A percentile compares a stretch with the other conserved stretches of the same genome.
These are phyloP conservation scores for Procambarus clarkii DNA, from an alignment of 1,140 invertebrate species.

Conservation along the genomic window DNA sequence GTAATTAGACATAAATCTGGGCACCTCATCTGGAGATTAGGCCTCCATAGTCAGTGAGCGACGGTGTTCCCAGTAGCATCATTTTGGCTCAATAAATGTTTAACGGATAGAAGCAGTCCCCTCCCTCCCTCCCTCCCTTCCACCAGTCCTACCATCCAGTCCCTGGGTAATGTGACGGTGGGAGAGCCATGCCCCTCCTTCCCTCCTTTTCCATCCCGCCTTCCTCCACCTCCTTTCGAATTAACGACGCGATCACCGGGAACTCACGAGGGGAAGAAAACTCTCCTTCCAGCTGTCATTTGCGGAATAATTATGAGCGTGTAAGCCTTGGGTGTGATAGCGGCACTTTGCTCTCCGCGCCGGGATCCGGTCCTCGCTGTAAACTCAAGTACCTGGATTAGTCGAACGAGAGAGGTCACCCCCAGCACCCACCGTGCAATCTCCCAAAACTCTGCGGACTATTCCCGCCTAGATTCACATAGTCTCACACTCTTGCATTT, in stretches of 20 bases:
- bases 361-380: slow-evolving; percentile 40
- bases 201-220: too few species aligned
- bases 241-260: neutral
- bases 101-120: too few species aligned
- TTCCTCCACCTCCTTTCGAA: neutral
- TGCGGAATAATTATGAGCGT: slow-evolving; percentile 45
- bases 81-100: too few species aligned
- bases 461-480: neutral
- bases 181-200: too few species aligned
- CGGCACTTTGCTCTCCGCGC: slow-evolving; percentile 23
- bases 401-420: slow-evolving; percentile 26
- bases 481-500: neutral
- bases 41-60: too few species aligned
- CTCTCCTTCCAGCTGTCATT: slow-evolving; percentile 16
- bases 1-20: too few species aligned
- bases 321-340: slow-evolving; percentile 30
- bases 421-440: neutral
- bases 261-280: neutral
- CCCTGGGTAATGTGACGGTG: too few species aligned
- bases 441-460: slow-evolving; percentile 35
- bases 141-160: too few species aligned
- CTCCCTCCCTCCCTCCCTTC: too few species aligned
- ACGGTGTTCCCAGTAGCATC: too few species aligned
- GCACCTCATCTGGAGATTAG: too few species aligned
- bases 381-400: slow-evolving; percentile 55